Evolutionary conservation across 2,797 vertebrate species (phyloP).

Genomic region (Moxostoma hubbsi): DNA sequence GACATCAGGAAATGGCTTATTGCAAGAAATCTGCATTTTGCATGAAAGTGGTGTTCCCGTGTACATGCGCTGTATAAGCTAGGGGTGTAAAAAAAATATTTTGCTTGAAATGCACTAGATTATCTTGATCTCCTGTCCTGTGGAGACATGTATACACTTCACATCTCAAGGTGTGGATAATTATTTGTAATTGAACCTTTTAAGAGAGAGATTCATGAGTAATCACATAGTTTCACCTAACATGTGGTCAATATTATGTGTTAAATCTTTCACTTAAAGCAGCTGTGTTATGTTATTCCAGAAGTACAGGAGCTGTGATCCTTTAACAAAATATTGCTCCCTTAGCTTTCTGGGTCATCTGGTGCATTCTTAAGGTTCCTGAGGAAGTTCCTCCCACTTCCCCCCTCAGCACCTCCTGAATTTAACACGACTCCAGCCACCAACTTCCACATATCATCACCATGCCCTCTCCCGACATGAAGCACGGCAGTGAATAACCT

Average conservation of each 20-base stretch:
- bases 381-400: constrained; percentile 70
- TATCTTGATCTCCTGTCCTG: background rate
- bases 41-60: too few relatives aligned
- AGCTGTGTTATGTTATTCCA: background rate
- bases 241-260: background rate
- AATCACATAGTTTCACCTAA: background rate
- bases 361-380: constrained; percentile 69
- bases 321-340: constrained; percentile 20
- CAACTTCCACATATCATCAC: background rate
- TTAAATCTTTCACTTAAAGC: background rate
- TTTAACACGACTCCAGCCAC: background rate
- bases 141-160: constrained; percentile 3
- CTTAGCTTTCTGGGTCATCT: constrained; percentile 63
- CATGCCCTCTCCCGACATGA: background rate
- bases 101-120: background rate
- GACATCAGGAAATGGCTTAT: too few relatives aligned
- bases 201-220: background rate
- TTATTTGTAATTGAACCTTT: background rate
- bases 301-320: background rate
- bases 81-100: too few relatives aligned
- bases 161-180: constrained; percentile 22
- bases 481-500: background rate
- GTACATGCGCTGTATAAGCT: too few relatives aligned
- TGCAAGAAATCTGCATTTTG: too few relatives aligned
- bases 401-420: constrained; percentile 20